Evolutionary conservation across 2,113 vertebrate species (phyloP).

Genomic region (Grammomys surdaster): DNA sequence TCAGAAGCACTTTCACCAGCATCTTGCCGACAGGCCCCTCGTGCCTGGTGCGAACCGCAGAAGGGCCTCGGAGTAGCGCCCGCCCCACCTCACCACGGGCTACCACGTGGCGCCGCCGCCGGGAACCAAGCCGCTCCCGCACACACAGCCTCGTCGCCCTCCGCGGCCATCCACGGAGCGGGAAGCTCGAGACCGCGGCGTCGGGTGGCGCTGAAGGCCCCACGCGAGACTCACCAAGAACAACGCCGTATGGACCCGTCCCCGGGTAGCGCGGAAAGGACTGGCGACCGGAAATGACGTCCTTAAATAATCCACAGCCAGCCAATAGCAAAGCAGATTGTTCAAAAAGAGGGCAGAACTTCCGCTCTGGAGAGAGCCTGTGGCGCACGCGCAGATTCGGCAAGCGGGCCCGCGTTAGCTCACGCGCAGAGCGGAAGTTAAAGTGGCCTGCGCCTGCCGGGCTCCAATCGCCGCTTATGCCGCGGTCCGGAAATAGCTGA

Average conservation of each 20-base stretch:
- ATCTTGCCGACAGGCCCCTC: neutral
- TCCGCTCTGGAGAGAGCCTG: neutral
- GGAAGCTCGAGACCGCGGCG: fast-evolving
- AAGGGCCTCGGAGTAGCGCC: neutral
- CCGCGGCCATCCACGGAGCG: fast-evolving
- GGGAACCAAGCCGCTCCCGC: fast-evolving
- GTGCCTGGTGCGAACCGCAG: neutral
- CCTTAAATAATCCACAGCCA: slow-evolving; percentile 75
- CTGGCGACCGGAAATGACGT: fast-evolving
- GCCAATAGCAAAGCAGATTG: slow-evolving; percentile 42
- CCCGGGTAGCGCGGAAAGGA: slow-evolving; percentile 85
- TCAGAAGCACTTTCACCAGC: neutral
- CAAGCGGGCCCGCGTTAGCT: fast-evolving
- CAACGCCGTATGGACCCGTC: slow-evolving; percentile 92
- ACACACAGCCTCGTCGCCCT: fast-evolving
- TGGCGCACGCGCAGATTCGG: neutral
- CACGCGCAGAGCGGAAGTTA: neutral
- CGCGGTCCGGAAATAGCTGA: neutral
- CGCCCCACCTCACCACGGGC: neutral
- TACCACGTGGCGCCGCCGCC: neutral
- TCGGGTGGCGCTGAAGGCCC: fast-evolving
- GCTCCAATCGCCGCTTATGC: fast-evolving
- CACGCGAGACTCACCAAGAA: slow-evolving; percentile 85
- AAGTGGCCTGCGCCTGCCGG: neutral
- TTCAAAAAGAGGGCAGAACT: neutral